Evolutionary conservation across 2,113 vertebrate genomes (phyloP), one percentile per base, ranked within the genome.

Genomic region (Reinhardtius hippoglossoides): DNA sequence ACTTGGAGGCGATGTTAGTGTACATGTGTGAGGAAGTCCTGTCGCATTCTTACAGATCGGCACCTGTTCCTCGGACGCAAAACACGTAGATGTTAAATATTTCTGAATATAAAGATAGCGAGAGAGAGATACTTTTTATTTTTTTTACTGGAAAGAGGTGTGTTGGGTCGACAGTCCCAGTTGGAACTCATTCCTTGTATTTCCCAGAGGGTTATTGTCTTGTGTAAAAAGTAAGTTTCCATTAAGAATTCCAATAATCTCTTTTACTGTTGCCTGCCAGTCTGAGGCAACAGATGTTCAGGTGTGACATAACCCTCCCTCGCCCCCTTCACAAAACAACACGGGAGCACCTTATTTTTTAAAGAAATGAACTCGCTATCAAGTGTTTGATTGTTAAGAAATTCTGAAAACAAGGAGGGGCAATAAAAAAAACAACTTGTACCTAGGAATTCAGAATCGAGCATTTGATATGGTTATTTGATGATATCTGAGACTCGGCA

Each of bases 251-350:
- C 66, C 78, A 71, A 57, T 56, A 44, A 82, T 74, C 35, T 24
- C 37, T 75, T 76, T 72, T 58, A 66, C 69, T 74, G 68, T 27
- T 71, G 74, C 70, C 65, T 13, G 37, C 55, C 44, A 70, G 78
- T 84, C 74, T 77, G 66, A 82, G 67, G 73, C 52, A 86, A 69
- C 89, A 91, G 83, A 83, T 92, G 91, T 89, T 87, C 70, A 88
- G 81, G 88, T 86, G 85, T 80, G 77, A 90, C 76, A 69, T 52
- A 62, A 58, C 16, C 46, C 46, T 50, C 9, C 61, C 60, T 65
- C 31, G 65, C 60, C 54, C 58, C 27, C n/a, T 23, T 27, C 44
- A 65, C 48, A 77, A 76, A 83, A 85, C 57, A 59, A 31, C 57
- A 18, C 2, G 26, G 3, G 14, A 1, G 24, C 24, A 4, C 16